These are phyloP conservation scores for Xenus cinereus DNA, from an alignment of 2,113 vertebrate species.

Conservation along the genomic window DNA sequence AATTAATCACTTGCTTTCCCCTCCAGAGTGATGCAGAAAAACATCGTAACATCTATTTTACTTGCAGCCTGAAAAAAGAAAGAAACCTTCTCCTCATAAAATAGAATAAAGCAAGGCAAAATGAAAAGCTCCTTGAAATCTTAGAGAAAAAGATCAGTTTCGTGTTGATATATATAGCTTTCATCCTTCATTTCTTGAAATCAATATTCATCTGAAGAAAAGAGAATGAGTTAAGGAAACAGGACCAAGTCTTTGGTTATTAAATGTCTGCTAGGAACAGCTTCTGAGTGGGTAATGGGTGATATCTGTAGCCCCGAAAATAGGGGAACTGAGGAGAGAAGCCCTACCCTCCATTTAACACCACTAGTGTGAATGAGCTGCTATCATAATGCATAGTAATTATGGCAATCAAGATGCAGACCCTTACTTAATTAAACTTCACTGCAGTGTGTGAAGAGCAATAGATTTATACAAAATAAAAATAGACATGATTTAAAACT, in stretches of 20 bases:
- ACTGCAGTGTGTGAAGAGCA: not conserved
- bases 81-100: not conserved
- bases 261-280: not conserved
- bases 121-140: not conserved
- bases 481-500: constrained; percentile 28
- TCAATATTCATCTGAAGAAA: not conserved
- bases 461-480: constrained; percentile 61
- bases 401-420: constrained; percentile 59
- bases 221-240: not conserved
- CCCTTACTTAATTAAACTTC: constrained; percentile 63
- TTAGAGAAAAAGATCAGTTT: not conserved
- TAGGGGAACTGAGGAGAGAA: not conserved
- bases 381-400: constrained; percentile 26
- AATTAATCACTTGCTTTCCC: constrained; percentile 39
- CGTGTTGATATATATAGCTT: not conserved
- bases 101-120: not conserved
- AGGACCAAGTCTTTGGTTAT: not conserved
- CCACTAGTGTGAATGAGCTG: not conserved
- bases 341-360: not conserved
- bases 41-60: constrained; percentile 9
- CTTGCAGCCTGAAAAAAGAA: not conserved
- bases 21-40: constrained; percentile 18
- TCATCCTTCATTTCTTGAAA: not conserved
- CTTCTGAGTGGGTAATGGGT: not conserved
- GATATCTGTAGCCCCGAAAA: not conserved